Base-by-base conservation (phyloP, 2,797 vertebrate genomes). In the Typhlichthys subterraneus region DNA sequence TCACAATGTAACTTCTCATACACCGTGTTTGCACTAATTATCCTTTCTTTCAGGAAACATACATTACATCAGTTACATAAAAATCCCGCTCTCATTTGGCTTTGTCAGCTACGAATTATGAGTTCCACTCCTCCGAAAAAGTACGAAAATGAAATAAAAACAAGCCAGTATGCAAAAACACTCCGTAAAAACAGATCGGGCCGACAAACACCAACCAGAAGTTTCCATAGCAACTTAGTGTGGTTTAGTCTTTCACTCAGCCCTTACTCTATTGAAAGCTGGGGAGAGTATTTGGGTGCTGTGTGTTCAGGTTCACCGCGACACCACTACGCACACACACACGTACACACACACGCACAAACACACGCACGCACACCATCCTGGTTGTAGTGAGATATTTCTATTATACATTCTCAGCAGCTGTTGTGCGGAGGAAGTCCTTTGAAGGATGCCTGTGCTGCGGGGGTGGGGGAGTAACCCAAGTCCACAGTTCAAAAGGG, bases 381-480 rank as follows among this genome's bases (percentile, higher is more conserved):
- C 72, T 49, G 73, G 65, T 72, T 70, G 67, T 54, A 70, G 69
- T 45, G 45, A 71, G 69, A 70, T 55, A 59, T 70, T 82, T 83
- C 83, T 80, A 88, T 85, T 87, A 84, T 83, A 80, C 74, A 84
- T 85, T 85, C 82, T 72, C 77, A 87, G 80, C 89, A 89, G 83
- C 87, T 87, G 83, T 81, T 87, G 80, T 73, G 72, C 50, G 68
- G 70, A 86, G 85, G 86, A 91, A 88, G 81, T 87, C 73, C 77
- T 90, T 88, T 89, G 81, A 89, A 87, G 82, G 80, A 74, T 42
- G 65, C 63, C 77, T 78, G 73, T 60, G 42, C 17, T n/a, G n/a
- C 19, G 12, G 1, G 53, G 31, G 12, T 23, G 12, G 56, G 29
- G 23, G 19, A 38, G 66, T 70, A 82, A 83, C 78, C 48, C 58